Base-by-base conservation (phyloP, 2,113 vertebrate genomes). In the Dromas ardeola region DNA sequence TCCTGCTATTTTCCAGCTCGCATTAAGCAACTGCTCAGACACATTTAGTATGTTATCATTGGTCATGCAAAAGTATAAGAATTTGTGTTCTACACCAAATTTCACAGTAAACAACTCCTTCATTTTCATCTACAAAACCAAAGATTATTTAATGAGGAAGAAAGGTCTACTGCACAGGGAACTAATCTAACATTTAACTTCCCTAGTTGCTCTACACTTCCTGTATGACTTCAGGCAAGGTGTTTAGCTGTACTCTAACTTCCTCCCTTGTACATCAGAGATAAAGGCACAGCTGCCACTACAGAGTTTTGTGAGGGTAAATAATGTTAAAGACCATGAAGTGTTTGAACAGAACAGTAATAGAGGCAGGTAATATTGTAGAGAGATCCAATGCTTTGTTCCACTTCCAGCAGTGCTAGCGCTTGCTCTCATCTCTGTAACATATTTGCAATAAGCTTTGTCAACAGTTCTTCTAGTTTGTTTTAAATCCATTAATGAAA, bases 401-500 rank as follows among this genome's bases (percentile, higher is more conserved):
- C n/a, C 19, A 53, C n/a, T 95, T 87, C 29, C 69, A 86, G 52
- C 47, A 40, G 22, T 4, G 27, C 8, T 66, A 45, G 66, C 0
- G 4, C 49, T 80, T 77, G 58, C 56, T 72, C 65, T 96, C 69
- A 56, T 59, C 70, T 81, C 73, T 74, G 52, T 40, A 79, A 63
- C 49, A 9, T 91, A 76, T 73, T 92, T 90, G 61, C 36, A 69
- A 77, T 78, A 86, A 93, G 76, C 59, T 95, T 69, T 96, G 78
- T 85, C 78, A 95, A 91, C 70, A 85, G n/a, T 16, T 45, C 69
- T 89, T 88, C 34, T 36, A 78, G 56, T 63, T 91, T 89, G 56
- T 69, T 95, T 95, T 82, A 91, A 93, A 81, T 10, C 32, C 2
- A 7, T 61, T 95, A 92, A 95, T 89, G 73, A 84, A 94, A 95